phyloP scores from a whole-genome alignment of 2,888 invertebrate species.

The Eupithecia centaureata region DNA sequence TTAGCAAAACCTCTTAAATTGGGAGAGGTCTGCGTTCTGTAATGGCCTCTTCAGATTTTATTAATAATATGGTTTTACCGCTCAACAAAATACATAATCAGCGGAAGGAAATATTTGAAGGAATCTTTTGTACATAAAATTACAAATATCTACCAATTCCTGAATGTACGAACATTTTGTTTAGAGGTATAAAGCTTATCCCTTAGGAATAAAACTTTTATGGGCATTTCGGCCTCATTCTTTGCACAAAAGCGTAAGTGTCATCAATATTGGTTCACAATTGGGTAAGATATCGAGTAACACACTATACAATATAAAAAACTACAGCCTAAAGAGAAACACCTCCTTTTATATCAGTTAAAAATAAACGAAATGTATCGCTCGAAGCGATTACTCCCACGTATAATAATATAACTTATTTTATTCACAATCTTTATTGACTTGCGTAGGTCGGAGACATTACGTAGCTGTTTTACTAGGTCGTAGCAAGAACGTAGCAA shows the following conservation, averaged over 20 bases:
- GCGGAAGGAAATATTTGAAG: no score
- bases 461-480: neutral
- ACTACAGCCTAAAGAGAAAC: no score
- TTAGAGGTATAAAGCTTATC: neutral
- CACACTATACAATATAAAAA: no score
- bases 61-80: neutral
- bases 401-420: neutral
- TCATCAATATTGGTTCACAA: neutral
- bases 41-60: neutral
- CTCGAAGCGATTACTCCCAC: conserved; percentile 2
- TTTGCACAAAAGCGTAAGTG: no score
- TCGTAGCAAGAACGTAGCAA: neutral
- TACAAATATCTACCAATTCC: no score
- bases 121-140: no score
- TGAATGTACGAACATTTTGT: neutral
- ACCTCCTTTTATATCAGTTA: neutral
- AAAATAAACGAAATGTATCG: neutral
- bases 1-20: conserved; percentile 9
- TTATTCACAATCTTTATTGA: neutral
- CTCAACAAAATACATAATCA: no score
- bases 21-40: neutral
- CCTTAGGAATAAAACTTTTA: neutral
- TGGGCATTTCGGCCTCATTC: neutral
- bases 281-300: neutral
- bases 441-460: neutral